Evolutionary conservation across 2,888 invertebrate genomes (phyloP).

Genomic region (Orthosia cruda): DNA sequence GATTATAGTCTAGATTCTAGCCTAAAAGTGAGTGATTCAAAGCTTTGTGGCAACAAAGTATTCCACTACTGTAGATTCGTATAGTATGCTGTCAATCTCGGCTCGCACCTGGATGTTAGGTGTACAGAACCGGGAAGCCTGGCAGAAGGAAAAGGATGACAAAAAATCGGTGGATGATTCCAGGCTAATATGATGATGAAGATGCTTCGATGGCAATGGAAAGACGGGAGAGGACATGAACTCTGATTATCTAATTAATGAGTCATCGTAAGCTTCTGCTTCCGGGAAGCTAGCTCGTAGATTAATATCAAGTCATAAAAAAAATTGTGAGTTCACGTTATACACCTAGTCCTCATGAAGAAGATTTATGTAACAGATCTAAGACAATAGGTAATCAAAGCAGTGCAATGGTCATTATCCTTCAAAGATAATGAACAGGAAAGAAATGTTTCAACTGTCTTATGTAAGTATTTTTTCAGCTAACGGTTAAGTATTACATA

Average conservation of each 20-base stretch:
- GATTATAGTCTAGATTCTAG: too few species aligned
- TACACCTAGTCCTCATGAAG: not conserved
- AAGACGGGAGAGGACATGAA: too few species aligned
- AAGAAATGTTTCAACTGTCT: conserved; percentile 21
- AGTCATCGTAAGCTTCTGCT: not conserved
- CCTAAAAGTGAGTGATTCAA: too few species aligned
- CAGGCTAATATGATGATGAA: too few species aligned
- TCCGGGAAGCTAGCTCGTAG: not conserved
- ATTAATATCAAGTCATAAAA: not conserved
- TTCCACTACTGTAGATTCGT: too few species aligned
- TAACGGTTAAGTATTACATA: not conserved
- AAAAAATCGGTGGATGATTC: too few species aligned
- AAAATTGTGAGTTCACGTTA: not conserved
- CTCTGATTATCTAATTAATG: too few species aligned
- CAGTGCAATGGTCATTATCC: not conserved
- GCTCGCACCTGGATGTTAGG: too few species aligned
- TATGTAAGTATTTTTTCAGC: not conserved
- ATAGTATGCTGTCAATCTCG: too few species aligned
- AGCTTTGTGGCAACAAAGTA: too few species aligned
- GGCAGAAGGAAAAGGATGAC: too few species aligned
- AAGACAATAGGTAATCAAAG: conserved; percentile 26
- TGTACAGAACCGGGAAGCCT: too few species aligned
- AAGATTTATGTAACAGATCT: conserved; percentile 2
- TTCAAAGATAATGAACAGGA: conserved; percentile 26
- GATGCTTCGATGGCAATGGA: not conserved